Evolutionary conservation across 2,797 vertebrate genomes (phyloP), one percentile per base, ranked within the genome.

Genomic region (Rhinatrema bivittatum): DNA sequence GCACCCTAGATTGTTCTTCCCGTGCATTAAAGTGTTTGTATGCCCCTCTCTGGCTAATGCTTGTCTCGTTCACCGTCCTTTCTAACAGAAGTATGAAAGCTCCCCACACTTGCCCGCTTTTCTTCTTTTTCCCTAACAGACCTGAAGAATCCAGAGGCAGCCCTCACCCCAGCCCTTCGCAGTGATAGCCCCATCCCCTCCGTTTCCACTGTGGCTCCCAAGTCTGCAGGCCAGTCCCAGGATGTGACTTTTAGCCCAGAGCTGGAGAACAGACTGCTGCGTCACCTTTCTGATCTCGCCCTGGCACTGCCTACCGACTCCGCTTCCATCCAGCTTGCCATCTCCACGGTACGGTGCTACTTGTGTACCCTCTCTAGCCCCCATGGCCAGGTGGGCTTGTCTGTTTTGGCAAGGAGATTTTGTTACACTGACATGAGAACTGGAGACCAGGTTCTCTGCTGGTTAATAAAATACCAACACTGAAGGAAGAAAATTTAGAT

Each of bases 131-230:
- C 20, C 7, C 30, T 25, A 4, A 16, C 61, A 94, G 91, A 94
- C 35, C 65, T 65, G n/a, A 71, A 80, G 46, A 74, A 68, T 39
- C 62, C 74, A 29, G 92, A 93, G 2, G 65, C 70, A 7, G 66
- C 74, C 5, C 40, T 85, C 5, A 69, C 69, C 9, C 63, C 77
- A 34, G 35, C 62, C 8, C 61, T 75, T 34, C 81, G 91, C 32
- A 94, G 92, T 33, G 91, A 94, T 51, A 95, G 92, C 36, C 92
- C 91, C 0, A 85, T 85, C 16, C 88, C 68, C 16, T 25, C 86
- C 0, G 59, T 68, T 1, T 40, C 81, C 7, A 66, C 73, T 3
- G 56, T 59, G 32, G 55, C 57, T 6, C 57, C 70, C 20, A 84
- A 72, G 45, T 75, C 69, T 55, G 74, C 65, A 39, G 73, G 68